Conservation (phyloP, 2,888 invertebrate genomes). For the Eueremaeus valkanovi region DNA sequence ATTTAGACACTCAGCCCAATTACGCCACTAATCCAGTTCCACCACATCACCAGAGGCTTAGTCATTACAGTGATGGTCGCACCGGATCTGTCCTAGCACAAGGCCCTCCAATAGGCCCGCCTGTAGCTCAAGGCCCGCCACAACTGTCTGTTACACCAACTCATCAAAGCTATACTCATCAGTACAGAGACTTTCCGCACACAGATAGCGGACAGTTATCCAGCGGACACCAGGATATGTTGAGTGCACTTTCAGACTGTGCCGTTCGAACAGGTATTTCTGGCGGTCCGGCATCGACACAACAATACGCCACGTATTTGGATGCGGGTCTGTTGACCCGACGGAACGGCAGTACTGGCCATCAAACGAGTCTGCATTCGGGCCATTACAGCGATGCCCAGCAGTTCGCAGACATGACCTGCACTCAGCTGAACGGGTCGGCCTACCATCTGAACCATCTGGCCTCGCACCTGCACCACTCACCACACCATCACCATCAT, state of each 20-base stretch:
- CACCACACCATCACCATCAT: slow-evolving; percentile 55
- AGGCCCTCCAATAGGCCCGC: slow-evolving; percentile 8
- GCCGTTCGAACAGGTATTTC: slow-evolving; percentile 30
- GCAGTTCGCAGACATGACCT: slow-evolving; percentile 45
- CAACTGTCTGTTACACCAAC: slow-evolving; percentile 40
- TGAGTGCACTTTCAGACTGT: slow-evolving; percentile 38
- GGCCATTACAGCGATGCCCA: slow-evolving; percentile 43
- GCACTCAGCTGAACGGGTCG: slow-evolving; percentile 46
- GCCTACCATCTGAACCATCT: slow-evolving; percentile 40
- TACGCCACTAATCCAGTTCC: slow-evolving; percentile 42
- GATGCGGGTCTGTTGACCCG: slow-evolving; percentile 45
- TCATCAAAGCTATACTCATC: slow-evolving; percentile 49
- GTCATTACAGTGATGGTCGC: slow-evolving; percentile 34
- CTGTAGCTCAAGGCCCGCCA: slow-evolving; percentile 25
- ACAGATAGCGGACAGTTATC: slow-evolving; percentile 2
- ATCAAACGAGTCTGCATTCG: slow-evolving; percentile 25
- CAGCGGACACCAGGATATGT: slow-evolving; percentile 32
- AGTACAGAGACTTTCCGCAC: slow-evolving; percentile 45
- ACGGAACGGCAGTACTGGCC: slow-evolving; percentile 44
- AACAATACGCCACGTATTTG: slow-evolving; percentile 45
- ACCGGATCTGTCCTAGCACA: not conserved
- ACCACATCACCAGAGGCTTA: slow-evolving; percentile 41
- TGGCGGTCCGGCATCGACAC: slow-evolving; percentile 31
- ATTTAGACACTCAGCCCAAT: slow-evolving; percentile 61
- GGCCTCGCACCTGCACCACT: slow-evolving; percentile 42